Evolutionary conservation across 1,140 invertebrate genomes (phyloP), one percentile per base, ranked within the genome.

Genomic region (Cyrtorhinus lividipennis): DNA sequence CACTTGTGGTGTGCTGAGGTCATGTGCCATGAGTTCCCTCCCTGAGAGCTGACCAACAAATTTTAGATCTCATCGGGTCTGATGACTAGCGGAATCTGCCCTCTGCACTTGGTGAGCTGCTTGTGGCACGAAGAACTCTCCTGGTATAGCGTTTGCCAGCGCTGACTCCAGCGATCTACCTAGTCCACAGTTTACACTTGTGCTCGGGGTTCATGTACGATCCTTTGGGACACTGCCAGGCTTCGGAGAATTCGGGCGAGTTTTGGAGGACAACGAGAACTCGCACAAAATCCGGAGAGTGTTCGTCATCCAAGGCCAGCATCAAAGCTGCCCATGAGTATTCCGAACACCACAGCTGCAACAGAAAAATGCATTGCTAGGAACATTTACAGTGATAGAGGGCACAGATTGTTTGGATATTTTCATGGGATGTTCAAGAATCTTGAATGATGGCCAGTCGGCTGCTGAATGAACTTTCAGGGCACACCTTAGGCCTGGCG

Each of bases 231-330:
- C 95, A 98, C n/a, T 86, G 80, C 72, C 93, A 97, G 61, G 88
- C 86, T 53, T 83, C 73, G 0, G 91, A 81, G 74, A 98, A 98
- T 68, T 95, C 92, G 61, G 80, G 78, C 57, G 93, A 79, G 73
- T 98, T 98, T 1, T 87, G 87, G 24, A 97, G 74, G 0, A 93
- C 87, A 0, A 92, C 93, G 66, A 92, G 88, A 0, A 97, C 92
- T 62, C 93, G 75, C 67, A 82, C 88, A 67, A 82, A 82, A 0
- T 86, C 81, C 0, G 88, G 85, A 26, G 86, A 83, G 69, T 92
- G 90, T 24, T 88, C 81, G 15, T 65, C 64, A 90, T 91, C 86
- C 60, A 93, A 83, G 72, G 90, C 84, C 59, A 91, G 79, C 65
- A 81, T 80, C 1, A 81, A 80, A 0, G 86, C 82, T 72, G 92